Evolutionary conservation across 2,113 vertebrate genomes (phyloP), one percentile per base, ranked within the genome.

Genomic region (Rhea americana): DNA sequence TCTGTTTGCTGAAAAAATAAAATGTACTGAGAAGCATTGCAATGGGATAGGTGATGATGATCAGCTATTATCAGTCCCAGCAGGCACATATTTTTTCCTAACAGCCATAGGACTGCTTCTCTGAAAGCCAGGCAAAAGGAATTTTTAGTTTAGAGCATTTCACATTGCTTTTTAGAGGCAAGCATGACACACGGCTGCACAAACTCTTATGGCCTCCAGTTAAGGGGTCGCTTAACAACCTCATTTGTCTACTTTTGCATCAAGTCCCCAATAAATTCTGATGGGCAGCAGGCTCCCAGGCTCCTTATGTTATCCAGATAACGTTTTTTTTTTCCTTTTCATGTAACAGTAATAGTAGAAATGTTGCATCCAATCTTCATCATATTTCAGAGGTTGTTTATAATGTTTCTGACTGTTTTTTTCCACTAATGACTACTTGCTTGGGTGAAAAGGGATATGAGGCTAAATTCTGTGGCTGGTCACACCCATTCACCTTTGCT

Each of bases 201-300:
- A 97, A 97, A 96, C 90, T 97, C 95, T 95, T 95, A 94, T 90
- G 93, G 96, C 93, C 95, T 96, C 93, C 94, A 96, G 94, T 97
- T 96, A 97, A 97, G 82, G 93, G 89, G 93, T 96, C 81, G 17
- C 93, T 96, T 97, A 97, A 97, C 94, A 95, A 93, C 88, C 91
- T 97, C 91, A 95, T 96, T 97, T 96, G 96, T 97, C 97, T 97
- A 95, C 95, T 94, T 97, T 96, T 96, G 94, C 97, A 97, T 97
- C 96, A 96, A 97, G 91, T 96, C 89, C 82, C 71, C 91, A 96
- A 93, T 97, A 97, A 96, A 97, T 97, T 96, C 89, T 95, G 94
- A 96, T 94, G 82, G 83, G 93, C 94, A 96, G 96, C 96, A 95
- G 94, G 94, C 95, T 96, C 91, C 53, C 81, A 95, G 90, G 78